Evolutionary conservation across 1,140 invertebrate genomes (phyloP).

Genomic region (Uloborus diversus): DNA sequence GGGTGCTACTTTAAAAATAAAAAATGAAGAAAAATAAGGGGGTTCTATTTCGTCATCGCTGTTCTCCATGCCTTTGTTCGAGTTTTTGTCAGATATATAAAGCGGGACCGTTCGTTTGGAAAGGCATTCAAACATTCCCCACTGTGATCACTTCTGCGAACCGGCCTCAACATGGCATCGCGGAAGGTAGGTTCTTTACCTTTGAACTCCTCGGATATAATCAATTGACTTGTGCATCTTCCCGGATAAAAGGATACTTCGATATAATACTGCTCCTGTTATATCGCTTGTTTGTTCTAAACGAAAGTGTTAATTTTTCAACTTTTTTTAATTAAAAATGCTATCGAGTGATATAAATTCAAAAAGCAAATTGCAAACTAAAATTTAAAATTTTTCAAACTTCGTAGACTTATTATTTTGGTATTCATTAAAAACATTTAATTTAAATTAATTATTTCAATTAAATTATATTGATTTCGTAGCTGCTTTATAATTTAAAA

Average conservation of each 20-base stretch:
- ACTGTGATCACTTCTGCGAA: conserved; percentile 42
- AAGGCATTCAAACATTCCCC: conserved; percentile 43
- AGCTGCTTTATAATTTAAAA: too few relatives aligned
- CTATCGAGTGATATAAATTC: too few relatives aligned
- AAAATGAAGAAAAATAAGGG: conserved; percentile 1
- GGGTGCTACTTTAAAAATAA: conserved; percentile 43
- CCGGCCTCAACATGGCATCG: conserved; percentile 33
- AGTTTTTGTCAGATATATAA: conserved; percentile 15
- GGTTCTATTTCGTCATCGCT: conserved; percentile 16
- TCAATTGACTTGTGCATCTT: background rate
- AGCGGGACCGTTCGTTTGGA: background rate
- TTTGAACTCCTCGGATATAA: background rate
- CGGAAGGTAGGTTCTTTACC: conserved; percentile 38
- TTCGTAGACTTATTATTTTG: too few relatives aligned
- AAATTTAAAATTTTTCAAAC: too few relatives aligned
- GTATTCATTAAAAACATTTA: too few relatives aligned
- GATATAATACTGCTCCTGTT: background rate
- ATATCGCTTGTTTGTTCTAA: too few relatives aligned
- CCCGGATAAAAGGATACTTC: background rate
- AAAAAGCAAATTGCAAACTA: too few relatives aligned
- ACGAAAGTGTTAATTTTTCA: too few relatives aligned
- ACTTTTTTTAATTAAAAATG: too few relatives aligned
- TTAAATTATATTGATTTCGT: too few relatives aligned
- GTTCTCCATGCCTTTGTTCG: conserved; percentile 1
- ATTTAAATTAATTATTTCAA: too few relatives aligned